These are phyloP conservation scores for Eustalomyia histrio DNA, from an alignment of 2,888 invertebrate genomes.

Conservation along the genomic window DNA sequence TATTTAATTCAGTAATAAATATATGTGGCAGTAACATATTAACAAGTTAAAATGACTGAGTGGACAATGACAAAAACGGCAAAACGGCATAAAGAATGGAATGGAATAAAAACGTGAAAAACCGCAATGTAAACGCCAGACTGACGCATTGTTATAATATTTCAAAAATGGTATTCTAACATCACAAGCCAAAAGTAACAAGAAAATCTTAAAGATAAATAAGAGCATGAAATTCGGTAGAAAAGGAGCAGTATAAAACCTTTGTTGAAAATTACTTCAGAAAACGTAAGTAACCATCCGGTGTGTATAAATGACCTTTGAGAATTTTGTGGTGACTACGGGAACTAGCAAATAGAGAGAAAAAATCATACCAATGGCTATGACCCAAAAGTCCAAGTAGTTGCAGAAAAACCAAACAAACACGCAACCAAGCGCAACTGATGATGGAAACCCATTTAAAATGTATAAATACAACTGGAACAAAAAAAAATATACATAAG, in stretches of 20 bases:
- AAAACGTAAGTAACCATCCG: constrained; percentile 61
- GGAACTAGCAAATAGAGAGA: constrained; percentile 51
- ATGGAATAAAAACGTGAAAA: constrained; percentile 64
- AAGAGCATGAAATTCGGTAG: constrained; percentile 38
- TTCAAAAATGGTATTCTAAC: constrained; percentile 9
- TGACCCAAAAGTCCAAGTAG: constrained; percentile 42
- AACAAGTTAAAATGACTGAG: constrained; percentile 64
- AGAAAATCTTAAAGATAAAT: constrained; percentile 78
- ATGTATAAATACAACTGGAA: constrained; percentile 46
- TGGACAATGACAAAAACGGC: constrained; percentile 74
- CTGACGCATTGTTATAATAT: constrained; percentile 76
- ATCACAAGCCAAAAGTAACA: constrained; percentile 66
- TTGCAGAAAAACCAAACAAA: constrained; percentile 22
- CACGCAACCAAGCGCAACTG: constrained; percentile 74
- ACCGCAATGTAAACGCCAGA: constrained; percentile 69
- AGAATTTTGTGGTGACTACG: constrained; percentile 63
- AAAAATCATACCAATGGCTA: constrained; percentile 59
- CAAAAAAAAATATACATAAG: constrained; percentile 24
- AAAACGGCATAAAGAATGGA: neutral
- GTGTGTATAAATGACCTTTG: constrained; percentile 74
- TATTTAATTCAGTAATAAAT: constrained; percentile 8
- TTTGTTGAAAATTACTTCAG: constrained; percentile 49
- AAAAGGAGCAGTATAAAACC: constrained; percentile 49
- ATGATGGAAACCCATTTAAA: constrained; percentile 72
- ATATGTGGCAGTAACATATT: constrained; percentile 49